Percentiles rank a stretch among this genome's conserved stretches.
Conservation (phyloP, 2,888 invertebrate species). For the Chaitophorus viminalis region DNA sequence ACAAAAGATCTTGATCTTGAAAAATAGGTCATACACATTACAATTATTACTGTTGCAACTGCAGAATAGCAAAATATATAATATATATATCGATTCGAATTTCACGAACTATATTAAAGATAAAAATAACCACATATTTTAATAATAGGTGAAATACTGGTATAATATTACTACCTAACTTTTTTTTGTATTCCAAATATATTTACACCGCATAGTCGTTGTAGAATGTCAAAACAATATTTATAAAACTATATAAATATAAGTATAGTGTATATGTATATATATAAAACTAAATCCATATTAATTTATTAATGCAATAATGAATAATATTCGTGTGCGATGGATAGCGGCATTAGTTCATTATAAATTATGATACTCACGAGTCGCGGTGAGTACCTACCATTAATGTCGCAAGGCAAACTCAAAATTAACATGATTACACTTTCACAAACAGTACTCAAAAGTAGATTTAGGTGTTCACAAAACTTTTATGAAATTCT, state of each 20-base stretch:
- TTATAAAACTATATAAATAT: no score
- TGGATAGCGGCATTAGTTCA: background rate
- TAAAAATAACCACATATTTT: background rate
- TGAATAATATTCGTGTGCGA: background rate
- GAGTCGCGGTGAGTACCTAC: background rate
- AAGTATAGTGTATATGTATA: no score
- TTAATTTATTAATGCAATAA: background rate
- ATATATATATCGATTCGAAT: background rate
- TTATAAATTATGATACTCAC: background rate
- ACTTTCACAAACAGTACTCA: background rate
- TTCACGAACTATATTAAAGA: background rate
- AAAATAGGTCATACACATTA: constrained; percentile 29
- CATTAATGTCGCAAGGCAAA: background rate
- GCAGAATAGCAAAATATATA: background rate
- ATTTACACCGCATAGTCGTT: background rate
- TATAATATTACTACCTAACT: background rate
- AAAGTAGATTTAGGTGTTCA: background rate
- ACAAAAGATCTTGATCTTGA: constrained; percentile 60
- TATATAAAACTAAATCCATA: background rate
- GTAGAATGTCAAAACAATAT: background rate
- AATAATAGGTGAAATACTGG: background rate
- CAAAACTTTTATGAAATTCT: background rate
- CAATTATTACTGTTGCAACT: background rate
- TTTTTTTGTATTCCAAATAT: background rate
- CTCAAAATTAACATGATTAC: background rate